Evolutionary conservation across 2,113 vertebrate genomes (phyloP), one percentile per base, ranked within the genome.

Genomic region (Megaptera novaeangliae): DNA sequence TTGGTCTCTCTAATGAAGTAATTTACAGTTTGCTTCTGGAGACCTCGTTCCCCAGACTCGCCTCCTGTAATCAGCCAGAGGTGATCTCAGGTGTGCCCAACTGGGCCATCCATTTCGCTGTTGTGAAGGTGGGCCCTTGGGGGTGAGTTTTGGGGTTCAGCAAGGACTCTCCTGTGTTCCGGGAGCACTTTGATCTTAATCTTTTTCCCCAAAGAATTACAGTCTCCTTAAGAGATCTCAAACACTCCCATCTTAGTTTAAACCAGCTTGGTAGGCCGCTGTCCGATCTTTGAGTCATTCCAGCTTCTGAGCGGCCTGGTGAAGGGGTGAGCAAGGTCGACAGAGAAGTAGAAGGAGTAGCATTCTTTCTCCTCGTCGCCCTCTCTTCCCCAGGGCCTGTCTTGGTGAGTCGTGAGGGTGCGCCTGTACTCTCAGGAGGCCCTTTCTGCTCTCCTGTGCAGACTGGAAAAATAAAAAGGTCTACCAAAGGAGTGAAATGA

Each of bases 21-120:
- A 75, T 91, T 96, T 95, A 87, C 93, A 92, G 72, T 69, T 93
- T 74, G 89, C 69, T 78, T 97, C 68, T 80, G 82, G 86, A 86
- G 85, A 61, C 74, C 63, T 94, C 81, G 9, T 77, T 93, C 15
- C 52, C n/a, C 44, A 78, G 36, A 80, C 46, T 44, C 39, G 46
- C 52, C 61, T 95, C n/a, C 78, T 0, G 0, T 75, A 25, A 49
- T 72, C 71, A 80, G 84, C 36, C 12, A 20, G 94, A 96, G 39
- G 55, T 87, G 78, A 93, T 61, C 44, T 68, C 31, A 41, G n/a
- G 52, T 61, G 15, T 34, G 49, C 41, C 66, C 81, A 13, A 0
- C 8, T 31, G 84, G 46, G 80, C 75, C 39, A 2, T 84, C n/a
- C 34, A 0, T 89, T 88, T 78, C 44, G 12, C 78, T 78, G 34